Evolutionary conservation across 1,140 invertebrate genomes (phyloP).

Genomic region (Mesaphorura yosii): DNA sequence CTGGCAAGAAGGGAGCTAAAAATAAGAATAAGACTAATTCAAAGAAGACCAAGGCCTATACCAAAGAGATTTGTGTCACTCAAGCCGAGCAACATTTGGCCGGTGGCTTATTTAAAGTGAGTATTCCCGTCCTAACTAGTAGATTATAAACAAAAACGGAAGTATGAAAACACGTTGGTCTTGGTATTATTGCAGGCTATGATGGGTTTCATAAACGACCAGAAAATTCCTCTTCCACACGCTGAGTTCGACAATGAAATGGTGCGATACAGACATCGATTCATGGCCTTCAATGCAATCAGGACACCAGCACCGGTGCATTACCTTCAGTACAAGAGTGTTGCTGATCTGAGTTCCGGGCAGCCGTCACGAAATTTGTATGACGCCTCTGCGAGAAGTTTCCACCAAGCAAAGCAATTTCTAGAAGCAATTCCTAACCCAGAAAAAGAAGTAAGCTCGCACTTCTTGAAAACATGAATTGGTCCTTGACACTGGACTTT

Average conservation of each 20-base stretch:
- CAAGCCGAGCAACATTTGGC: constrained; percentile 88
- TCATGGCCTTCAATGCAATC: constrained; percentile 73
- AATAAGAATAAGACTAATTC: constrained; percentile 45
- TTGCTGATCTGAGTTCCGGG: constrained; percentile 27
- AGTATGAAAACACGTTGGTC: no score
- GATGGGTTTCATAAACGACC: constrained; percentile 56
- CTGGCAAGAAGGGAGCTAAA: constrained; percentile 32
- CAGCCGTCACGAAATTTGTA: constrained; percentile 50
- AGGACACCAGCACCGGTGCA: constrained; percentile 80
- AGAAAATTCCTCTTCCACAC: constrained; percentile 59
- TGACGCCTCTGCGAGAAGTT: constrained; percentile 72
- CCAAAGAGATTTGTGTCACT: constrained; percentile 67
- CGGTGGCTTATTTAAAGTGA: constrained; percentile 86
- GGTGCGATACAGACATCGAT: constrained; percentile 86
- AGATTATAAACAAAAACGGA: no score
- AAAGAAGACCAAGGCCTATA: constrained; percentile 61
- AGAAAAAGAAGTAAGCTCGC: constrained; percentile 60
- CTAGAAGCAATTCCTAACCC: constrained; percentile 64
- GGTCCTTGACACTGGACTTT: no score
- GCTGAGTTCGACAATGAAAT: constrained; percentile 86
- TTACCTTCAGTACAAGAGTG: constrained; percentile 66
- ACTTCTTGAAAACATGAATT: no score
- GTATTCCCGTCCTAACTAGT: no score
- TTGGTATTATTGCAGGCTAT: constrained; percentile 53
- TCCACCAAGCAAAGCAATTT: constrained; percentile 75